Conservation (phyloP, 2,113 vertebrate genomes). For the Ptilonorhynchus violaceus region DNA sequence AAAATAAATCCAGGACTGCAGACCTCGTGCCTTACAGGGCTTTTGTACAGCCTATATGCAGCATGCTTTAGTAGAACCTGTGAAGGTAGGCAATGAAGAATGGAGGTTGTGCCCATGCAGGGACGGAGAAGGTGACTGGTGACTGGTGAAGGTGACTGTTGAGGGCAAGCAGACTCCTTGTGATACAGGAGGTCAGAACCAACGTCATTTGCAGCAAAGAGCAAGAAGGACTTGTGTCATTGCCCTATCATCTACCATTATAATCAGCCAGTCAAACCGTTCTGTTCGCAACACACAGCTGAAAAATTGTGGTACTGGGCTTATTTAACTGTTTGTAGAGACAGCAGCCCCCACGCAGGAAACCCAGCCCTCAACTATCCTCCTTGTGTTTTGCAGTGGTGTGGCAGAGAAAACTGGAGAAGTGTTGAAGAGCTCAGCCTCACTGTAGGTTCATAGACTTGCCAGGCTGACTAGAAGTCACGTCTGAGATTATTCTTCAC, state of each 20-base stretch:
- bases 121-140: not conserved
- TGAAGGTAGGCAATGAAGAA: not conserved
- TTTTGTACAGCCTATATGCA: not conserved
- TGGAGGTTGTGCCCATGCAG: not conserved
- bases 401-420: not conserved
- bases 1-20: not conserved
- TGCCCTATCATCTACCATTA: not conserved
- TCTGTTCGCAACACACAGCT: not conserved
- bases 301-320: not conserved
- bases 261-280: not conserved
- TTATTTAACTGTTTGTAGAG: not conserved
- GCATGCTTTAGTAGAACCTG: not conserved
- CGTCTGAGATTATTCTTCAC: not conserved
- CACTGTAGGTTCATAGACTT: not conserved
- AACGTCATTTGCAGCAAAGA: not conserved
- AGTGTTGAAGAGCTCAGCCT: not conserved
- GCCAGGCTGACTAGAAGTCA: not conserved
- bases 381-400: not conserved
- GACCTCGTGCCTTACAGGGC: fast-evolving
- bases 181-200: not conserved
- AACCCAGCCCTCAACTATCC: not conserved
- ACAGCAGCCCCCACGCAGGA: not conserved
- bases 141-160: too few relatives aligned
- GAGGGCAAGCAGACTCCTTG: not conserved
- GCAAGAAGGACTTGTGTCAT: not conserved